These are phyloP conservation scores for Xestoiulus laeticollis DNA, from an alignment of 2,888 invertebrate genomes.

Conservation along the genomic window DNA sequence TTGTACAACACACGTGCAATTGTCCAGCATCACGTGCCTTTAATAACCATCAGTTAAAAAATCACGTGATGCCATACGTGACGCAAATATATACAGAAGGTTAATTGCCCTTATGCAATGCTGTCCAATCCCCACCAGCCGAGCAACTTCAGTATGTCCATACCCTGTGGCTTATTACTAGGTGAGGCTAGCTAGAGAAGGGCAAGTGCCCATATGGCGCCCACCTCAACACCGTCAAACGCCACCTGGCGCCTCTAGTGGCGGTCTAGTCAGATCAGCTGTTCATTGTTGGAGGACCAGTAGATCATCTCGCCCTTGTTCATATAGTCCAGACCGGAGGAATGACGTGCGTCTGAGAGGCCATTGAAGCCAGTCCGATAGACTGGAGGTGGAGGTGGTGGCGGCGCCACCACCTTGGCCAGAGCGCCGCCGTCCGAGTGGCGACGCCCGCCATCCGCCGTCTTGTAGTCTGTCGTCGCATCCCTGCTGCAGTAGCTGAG, in stretches of 20 bases:
- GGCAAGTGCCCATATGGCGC: not conserved
- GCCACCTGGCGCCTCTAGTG: not conserved
- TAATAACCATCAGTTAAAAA: too few species aligned
- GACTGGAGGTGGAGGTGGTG: not conserved
- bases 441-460: not conserved
- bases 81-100: too few species aligned
- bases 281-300: slow-evolving; percentile 56
- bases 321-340: slow-evolving; percentile 54
- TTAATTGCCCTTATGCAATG: too few species aligned
- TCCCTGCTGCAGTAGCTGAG: slow-evolving; percentile 14
- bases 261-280: slow-evolving; percentile 54
- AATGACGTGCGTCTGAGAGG: slow-evolving; percentile 2
- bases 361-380: slow-evolving; percentile 3
- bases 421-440: slow-evolving; percentile 32
- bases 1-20: too few species aligned
- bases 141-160: too few species aligned
- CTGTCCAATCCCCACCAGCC: too few species aligned
- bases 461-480: not conserved
- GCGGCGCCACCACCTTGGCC: not conserved
- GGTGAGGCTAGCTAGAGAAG: not conserved
- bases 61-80: too few species aligned
- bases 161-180: not conserved
- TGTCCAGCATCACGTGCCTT: not conserved
- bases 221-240: not conserved
- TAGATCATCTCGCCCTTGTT: slow-evolving; percentile 54